A percentile compares a stretch with the other conserved stretches of the same genome.
Conservation (phyloP, 2,797 vertebrate species). For the Anas flavirostris region DNA sequence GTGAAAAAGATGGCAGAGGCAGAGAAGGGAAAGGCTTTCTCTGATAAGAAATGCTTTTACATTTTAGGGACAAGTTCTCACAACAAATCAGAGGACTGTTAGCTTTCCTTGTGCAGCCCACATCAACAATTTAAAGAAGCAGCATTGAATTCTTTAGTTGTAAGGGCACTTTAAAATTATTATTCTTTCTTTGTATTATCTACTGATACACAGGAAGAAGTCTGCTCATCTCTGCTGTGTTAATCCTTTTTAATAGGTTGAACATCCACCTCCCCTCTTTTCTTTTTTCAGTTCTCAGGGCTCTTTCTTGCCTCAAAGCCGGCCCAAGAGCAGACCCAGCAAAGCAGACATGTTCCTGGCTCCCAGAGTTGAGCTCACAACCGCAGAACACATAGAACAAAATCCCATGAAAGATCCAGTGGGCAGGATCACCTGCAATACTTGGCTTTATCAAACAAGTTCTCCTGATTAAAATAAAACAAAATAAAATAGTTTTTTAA, state of each 20-base stretch:
- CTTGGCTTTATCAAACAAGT: neutral
- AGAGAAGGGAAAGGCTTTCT: conserved; percentile 17
- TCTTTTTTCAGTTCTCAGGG: neutral
- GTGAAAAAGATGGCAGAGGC: conserved; percentile 35
- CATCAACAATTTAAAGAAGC: conserved; percentile 33
- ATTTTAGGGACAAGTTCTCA: conserved; percentile 26
- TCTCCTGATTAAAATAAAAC: neutral
- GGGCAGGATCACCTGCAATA: neutral
- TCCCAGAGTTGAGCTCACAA: accelerated
- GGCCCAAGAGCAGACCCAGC: neutral
- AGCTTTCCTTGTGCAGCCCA: neutral
- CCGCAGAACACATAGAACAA: neutral
- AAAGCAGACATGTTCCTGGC: neutral
- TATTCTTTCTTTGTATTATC: neutral
- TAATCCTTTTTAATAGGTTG: neutral
- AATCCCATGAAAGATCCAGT: neutral
- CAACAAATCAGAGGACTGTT: conserved; percentile 2
- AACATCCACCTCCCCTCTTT: neutral
- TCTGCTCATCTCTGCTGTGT: neutral
- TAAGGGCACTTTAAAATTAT: neutral
- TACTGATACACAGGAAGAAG: neutral
- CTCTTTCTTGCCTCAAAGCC: neutral
- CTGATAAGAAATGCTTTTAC: conserved; percentile 21
- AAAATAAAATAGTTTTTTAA: neutral
- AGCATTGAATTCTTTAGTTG: neutral